Evolutionary conservation across 92 coral and sea anemone species (phyloP), one percentile per base, ranked within the genome.

Genomic region (Umimayanthus chanpuru): DNA sequence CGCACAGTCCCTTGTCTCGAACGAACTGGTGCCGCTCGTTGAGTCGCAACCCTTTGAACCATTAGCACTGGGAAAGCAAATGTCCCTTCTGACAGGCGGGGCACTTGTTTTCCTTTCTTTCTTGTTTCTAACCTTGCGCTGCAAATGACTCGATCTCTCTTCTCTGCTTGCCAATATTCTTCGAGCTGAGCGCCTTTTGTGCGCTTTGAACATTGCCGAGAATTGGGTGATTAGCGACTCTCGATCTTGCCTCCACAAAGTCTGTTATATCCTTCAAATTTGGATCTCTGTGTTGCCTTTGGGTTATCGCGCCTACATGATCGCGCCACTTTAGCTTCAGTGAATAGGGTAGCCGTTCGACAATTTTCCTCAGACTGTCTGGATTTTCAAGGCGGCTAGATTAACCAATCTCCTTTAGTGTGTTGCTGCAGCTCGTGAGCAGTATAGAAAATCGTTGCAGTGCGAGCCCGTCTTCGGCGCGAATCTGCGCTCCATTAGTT

Each of bases 41-140:
- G 4, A 93, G 67, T 10, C n/a, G 9, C 76, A 66, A 4, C 75
- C 79, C 89, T 75, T 78, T 86, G 64, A 91, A 91, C 14, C 81
- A 73, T 11, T 72, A 41, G 76, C 89, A 86, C 47, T 65, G 91
- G 2, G 90, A 86, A 25, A 89, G 86, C 92, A 91, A 91, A 67
- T 91, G 94, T 76, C 81, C 41, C 0, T 43, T 78, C 12, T 89
- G 44, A 79, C 96, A 91, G 4, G 82, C 71, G 25, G 92, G 87
- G 75, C 94, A 91, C 47, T 92, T 86, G n/a, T 4, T 79, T 72
- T 61, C 41, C 53, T 49, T 84, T 75, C 29, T 72, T 84, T 44
- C 66, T 64, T 40, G 32, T 56, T 38, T 74, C 44, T 32, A 4
- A 0, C 79, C 79, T 30, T 39, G 43, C 79, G n/a, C n/a, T n/a